phyloP scores from a whole-genome alignment of 2,113 vertebrate genomes.

The Platysteira castanea region DNA sequence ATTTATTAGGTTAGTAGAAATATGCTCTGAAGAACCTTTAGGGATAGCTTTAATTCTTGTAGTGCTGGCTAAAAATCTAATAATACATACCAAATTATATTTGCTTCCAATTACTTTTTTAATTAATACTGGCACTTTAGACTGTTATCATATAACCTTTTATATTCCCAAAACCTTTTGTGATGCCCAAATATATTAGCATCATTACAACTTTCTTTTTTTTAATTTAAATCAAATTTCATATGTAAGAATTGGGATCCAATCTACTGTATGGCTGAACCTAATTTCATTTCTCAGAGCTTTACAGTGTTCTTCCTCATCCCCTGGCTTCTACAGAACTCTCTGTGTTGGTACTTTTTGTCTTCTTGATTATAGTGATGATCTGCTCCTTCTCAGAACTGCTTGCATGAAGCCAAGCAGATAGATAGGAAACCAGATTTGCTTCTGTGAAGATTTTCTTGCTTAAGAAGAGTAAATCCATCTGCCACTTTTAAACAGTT shows the following conservation, averaged over 20 bases:
- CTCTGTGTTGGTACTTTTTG: neutral
- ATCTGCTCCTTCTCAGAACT: neutral
- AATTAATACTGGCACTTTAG: neutral
- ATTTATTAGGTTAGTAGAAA: neutral
- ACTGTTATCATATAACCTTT: neutral
- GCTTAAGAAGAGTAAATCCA: neutral
- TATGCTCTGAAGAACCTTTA: neutral
- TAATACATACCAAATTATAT: neutral
- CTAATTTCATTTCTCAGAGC: neutral
- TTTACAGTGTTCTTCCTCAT: neutral
- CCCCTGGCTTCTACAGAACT: neutral
- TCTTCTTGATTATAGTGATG: neutral
- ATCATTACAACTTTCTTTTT: neutral
- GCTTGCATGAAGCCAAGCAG: neutral
- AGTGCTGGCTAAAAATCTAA: neutral
- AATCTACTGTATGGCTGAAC: neutral
- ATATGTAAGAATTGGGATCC: neutral
- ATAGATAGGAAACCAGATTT: neutral
- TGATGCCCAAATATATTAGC: neutral
- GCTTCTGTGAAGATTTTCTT: neutral
- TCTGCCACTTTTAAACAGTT: neutral
- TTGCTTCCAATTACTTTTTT: neutral
- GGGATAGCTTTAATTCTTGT: neutral
- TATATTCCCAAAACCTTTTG: neutral
- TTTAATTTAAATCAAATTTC: neutral